Percentiles rank a stretch among this genome's conserved stretches.
Conservation (phyloP, 2,113 vertebrate genomes). For the Actenoides lindsayi region DNA sequence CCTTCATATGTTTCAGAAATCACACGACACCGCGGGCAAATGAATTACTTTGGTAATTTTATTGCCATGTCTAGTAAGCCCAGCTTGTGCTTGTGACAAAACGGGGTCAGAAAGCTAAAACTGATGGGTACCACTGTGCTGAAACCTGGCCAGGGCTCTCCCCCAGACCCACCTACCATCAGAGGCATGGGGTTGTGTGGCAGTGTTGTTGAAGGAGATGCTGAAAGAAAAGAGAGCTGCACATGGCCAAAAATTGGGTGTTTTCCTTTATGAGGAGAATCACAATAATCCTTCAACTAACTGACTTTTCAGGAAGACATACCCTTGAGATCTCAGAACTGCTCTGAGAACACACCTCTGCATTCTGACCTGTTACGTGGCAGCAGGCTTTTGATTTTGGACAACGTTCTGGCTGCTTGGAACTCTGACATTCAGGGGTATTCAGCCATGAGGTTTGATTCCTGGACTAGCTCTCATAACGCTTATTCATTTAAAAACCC, state of each 20-base stretch:
- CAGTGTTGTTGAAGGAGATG: neutral
- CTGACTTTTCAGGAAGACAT: neutral
- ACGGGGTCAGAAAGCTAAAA: neutral
- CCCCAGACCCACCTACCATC: neutral
- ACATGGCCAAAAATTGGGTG: neutral
- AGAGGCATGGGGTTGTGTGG: neutral
- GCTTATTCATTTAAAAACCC: neutral
- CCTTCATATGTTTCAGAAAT: neutral
- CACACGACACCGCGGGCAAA: accelerated
- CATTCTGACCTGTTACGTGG: neutral
- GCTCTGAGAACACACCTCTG: neutral
- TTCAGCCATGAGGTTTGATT: neutral
- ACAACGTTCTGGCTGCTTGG: neutral
- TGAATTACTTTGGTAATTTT: neutral
- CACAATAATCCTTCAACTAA: neutral
- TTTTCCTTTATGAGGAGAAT: neutral
- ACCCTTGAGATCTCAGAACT: neutral
- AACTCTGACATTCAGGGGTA: neutral
- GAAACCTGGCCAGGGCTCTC: neutral
- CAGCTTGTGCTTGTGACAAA: neutral
- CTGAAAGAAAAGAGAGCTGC: neutral
- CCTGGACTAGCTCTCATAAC: neutral
- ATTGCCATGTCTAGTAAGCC: neutral
- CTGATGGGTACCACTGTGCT: neutral
- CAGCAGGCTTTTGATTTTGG: neutral